A percentile compares a stretch with the other conserved stretches of the same genome.
Conservation (phyloP, 2,888 invertebrate species). For the Tethea ocularis region DNA sequence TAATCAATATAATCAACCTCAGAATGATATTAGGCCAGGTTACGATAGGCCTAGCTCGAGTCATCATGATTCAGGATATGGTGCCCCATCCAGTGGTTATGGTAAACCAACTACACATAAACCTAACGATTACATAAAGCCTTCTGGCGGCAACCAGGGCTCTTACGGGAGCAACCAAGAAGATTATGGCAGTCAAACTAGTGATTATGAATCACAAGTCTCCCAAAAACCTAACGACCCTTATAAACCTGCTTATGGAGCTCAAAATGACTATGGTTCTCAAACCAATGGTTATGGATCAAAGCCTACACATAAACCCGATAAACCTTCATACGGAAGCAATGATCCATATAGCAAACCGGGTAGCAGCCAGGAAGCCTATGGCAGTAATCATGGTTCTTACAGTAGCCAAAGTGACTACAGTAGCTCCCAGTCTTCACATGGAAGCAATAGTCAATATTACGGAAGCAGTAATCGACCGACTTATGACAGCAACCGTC, state of each 20-base stretch:
- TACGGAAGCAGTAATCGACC: constrained; percentile 22
- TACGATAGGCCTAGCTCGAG: background rate
- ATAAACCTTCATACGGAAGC: constrained; percentile 18
- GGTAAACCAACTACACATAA: constrained; percentile 15
- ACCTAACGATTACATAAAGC: constrained; percentile 12
- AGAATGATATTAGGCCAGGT: background rate
- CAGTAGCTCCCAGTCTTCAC: constrained; percentile 1
- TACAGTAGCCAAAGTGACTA: constrained; percentile 17
- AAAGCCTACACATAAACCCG: constrained; percentile 19
- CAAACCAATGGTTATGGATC: constrained; percentile 11
- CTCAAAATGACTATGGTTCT: constrained; percentile 17
- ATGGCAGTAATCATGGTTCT: constrained; percentile 6
- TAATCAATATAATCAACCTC: constrained; percentile 5
- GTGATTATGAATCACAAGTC: constrained; percentile 11
- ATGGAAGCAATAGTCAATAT: constrained; percentile 3
- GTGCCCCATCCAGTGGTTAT: constrained; percentile 20
- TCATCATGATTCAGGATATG: constrained; percentile 13
- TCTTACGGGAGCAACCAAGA: constrained; percentile 19
- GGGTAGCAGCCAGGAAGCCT: too few relatives aligned
- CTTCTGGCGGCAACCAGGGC: constrained; percentile 4
- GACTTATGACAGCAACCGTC: constrained; percentile 16
- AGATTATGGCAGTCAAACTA: constrained; percentile 16
- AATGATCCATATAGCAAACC: background rate
- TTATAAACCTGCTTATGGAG: constrained; percentile 20
- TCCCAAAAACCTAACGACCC: constrained; percentile 20